Evolutionary conservation across 1,140 invertebrate species (phyloP), one percentile per base, ranked within the genome.

Genomic region (Dendrolimus kikuchii): DNA sequence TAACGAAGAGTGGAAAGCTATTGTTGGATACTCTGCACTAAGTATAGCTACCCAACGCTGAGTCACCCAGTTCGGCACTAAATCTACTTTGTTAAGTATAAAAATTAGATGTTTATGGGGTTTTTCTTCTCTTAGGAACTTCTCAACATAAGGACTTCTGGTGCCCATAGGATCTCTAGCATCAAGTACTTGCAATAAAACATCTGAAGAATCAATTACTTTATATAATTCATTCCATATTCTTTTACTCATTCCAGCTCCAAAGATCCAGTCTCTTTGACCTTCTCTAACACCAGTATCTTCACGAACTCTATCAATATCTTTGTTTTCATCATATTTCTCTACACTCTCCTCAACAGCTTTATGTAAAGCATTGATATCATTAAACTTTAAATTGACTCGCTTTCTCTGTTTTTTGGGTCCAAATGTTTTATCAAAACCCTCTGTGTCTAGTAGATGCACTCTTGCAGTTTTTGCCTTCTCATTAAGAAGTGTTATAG

Each of bases 221-320:
- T 99, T 99, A 78, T 99, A 99, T 5, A 99, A 83, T 86, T 99
- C 99, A 89, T 98, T 98, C 98, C 99, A 99, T 71, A 99, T 98
- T 67, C 99, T 90, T 88, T 92, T 98, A 70, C 97, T 99, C 78
- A 98, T 96, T 4, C 98, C 99, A 39, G 96, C 96, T 49, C 89
- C 92, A 92, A 97, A 97, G 4, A 97, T 91, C 93, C 95, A 95
- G 68, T 95, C 94, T 55, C 95, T 90, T 43, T 91, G 91, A 1
- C 91, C 89, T 65, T 93, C 92, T 68, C 89, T 91, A 1, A 95
- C 90, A 5, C 97, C 92, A 54, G 92, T 89, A 80, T 99, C 95
- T 72, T 98, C 92, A 50, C 90, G 89, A 2, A 96, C 89, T 48
- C 98, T 88, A 88, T 98, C 95, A 42, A 90, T 73, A 88, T 99